These are phyloP conservation scores for Epizoanthus stellaris DNA, from an alignment of 92 coral and sea anemone species.

Conservation along the genomic window DNA sequence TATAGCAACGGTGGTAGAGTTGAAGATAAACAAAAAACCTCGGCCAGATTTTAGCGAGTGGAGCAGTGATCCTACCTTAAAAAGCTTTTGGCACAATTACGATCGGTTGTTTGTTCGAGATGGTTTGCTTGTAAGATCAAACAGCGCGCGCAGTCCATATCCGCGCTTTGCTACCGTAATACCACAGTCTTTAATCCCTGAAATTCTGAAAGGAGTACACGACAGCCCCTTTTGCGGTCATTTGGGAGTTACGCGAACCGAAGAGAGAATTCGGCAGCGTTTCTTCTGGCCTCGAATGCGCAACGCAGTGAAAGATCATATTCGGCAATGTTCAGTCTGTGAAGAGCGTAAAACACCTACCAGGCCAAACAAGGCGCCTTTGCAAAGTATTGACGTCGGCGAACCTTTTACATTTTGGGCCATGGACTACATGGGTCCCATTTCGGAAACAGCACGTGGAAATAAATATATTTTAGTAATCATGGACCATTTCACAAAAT, in stretches of 20 bases:
- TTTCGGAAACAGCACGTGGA: neutral
- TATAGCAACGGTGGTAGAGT: constrained; percentile 25
- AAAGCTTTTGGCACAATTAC: constrained; percentile 26
- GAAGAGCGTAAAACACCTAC: no score
- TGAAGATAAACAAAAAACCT: constrained; percentile 20
- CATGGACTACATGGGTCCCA: constrained; percentile 35
- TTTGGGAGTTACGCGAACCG: constrained; percentile 30
- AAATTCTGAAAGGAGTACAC: constrained; percentile 36
- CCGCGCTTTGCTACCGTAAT: constrained; percentile 31
- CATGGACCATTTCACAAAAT: constrained; percentile 23
- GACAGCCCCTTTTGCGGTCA: constrained; percentile 44
- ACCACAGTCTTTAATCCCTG: constrained; percentile 21
- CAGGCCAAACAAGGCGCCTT: no score
- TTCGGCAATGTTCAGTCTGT: no score
- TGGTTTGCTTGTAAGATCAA: no score
- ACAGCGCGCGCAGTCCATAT: no score
- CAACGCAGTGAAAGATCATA: no score
- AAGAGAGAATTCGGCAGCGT: no score
- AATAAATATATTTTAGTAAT: constrained; percentile 36
- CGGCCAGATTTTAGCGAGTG: constrained; percentile 41
- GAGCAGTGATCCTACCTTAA: constrained; percentile 6
- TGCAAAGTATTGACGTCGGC: no score
- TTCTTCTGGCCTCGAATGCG: no score
- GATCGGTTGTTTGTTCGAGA: no score
- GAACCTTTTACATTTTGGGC: no score